Percentiles rank a stretch among this genome's conserved stretches.
These are phyloP conservation scores for Sogatella furcifera DNA, from an alignment of 1,140 invertebrate genomes.

Conservation along the genomic window DNA sequence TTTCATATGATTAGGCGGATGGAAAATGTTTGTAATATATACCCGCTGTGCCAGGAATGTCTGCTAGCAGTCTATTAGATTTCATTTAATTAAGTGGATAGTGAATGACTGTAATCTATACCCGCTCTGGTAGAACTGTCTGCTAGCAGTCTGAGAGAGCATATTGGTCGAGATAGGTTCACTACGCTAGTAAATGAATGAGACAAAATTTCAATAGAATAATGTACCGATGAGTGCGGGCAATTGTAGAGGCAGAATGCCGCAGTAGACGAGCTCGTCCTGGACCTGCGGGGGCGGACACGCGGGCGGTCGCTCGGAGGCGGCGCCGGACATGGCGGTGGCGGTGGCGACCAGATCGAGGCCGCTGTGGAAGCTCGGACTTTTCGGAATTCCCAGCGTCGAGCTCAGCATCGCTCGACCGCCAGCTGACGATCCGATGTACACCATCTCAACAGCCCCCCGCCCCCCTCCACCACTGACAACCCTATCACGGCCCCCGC, in stretches of 20 bases:
- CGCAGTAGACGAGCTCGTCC: conserved; percentile 7
- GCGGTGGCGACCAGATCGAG: conserved; percentile 54
- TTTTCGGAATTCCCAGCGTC: conserved; percentile 60
- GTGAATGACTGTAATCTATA: too few relatives aligned
- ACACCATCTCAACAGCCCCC: conserved; percentile 20
- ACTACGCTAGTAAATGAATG: too few relatives aligned
- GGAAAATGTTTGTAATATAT: too few relatives aligned
- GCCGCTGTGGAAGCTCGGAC: conserved; percentile 72
- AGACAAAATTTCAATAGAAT: too few relatives aligned
- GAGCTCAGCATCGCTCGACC: conserved; percentile 7
- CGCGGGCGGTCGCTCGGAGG: not conserved
- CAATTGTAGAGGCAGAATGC: conserved; percentile 20
- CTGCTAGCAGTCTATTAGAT: too few relatives aligned
- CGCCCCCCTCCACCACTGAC: not conserved
- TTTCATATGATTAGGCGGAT: too few relatives aligned
- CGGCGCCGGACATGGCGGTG: not conserved
- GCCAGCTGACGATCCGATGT: conserved; percentile 7
- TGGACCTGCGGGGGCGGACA: too few relatives aligned
- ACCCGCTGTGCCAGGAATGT: too few relatives aligned
- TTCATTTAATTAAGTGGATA: too few relatives aligned
- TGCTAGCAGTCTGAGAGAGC: too few relatives aligned
- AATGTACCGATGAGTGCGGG: conserved; percentile 17
- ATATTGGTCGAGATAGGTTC: too few relatives aligned
- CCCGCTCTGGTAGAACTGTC: too few relatives aligned
- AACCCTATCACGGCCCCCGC: not conserved